These are phyloP conservation scores for Crocallis elinguaria DNA, from an alignment of 2,888 invertebrate genomes.

Conservation along the genomic window DNA sequence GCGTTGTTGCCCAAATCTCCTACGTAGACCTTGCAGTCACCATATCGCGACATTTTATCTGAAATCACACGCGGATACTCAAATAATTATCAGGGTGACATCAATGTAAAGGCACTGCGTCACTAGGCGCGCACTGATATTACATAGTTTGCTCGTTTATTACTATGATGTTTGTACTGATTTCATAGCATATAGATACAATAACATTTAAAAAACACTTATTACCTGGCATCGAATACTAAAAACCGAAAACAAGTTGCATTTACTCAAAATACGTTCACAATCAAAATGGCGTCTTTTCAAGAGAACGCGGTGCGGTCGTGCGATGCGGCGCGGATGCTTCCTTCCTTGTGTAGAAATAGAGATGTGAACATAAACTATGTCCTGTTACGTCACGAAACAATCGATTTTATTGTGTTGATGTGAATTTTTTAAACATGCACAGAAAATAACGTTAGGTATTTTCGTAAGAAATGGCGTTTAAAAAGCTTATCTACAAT, in stretches of 20 bases:
- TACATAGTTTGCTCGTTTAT: background rate
- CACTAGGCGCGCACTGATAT: slow-evolving; percentile 11
- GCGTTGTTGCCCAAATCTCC: slow-evolving; percentile 97
- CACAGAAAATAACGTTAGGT: too few relatives aligned
- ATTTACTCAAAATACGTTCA: slow-evolving; percentile 24
- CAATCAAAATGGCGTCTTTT: slow-evolving; percentile 23
- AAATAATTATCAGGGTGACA: background rate
- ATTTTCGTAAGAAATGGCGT: too few relatives aligned
- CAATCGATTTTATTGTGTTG: too few relatives aligned
- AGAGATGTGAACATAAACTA: background rate
- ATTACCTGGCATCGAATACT: slow-evolving; percentile 26
- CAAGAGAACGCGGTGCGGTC: slow-evolving; percentile 1
- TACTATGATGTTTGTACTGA: background rate
- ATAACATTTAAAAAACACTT: background rate
- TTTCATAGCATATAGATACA: background rate
- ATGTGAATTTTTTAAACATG: too few relatives aligned
- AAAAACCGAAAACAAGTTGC: slow-evolving; percentile 19
- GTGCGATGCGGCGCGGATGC: background rate
- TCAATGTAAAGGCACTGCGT: slow-evolving; percentile 16
- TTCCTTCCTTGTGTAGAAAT: background rate
- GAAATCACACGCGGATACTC: slow-evolving; percentile 23
- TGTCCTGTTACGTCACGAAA: too few relatives aligned
- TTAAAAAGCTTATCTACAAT: too few relatives aligned
- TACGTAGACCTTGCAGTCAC: slow-evolving; percentile 97
- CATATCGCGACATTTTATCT: slow-evolving; percentile 89